Evolutionary conservation across 2,113 vertebrate species (phyloP).

Genomic region (Apteryx owenii): DNA sequence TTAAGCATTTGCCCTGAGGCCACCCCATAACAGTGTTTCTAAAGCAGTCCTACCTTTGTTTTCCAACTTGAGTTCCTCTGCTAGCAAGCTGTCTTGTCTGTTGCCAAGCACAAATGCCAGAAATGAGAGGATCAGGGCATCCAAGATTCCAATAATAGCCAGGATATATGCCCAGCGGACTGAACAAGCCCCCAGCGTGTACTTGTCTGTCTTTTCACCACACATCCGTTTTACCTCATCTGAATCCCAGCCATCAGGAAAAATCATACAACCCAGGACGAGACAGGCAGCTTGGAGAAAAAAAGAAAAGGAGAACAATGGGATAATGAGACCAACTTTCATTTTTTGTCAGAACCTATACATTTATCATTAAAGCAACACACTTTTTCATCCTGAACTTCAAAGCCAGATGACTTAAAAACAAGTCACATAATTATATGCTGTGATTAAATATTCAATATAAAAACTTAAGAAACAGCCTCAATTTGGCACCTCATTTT

Average conservation of each 20-base stretch:
- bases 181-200: slow-evolving; percentile 93
- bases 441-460: background rate
- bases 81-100: slow-evolving; percentile 95
- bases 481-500: background rate
- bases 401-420: slow-evolving; percentile 26
- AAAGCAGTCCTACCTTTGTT: slow-evolving; percentile 89
- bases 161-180: slow-evolving; percentile 96
- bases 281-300: slow-evolving; percentile 89
- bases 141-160: slow-evolving; percentile 96
- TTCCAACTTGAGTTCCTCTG: slow-evolving; percentile 95
- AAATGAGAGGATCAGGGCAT: slow-evolving; percentile 96
- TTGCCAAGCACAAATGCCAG: slow-evolving; percentile 97
- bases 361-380: slow-evolving; percentile 28
- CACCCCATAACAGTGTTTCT: slow-evolving; percentile 23
- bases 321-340: slow-evolving; percentile 38
- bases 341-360: slow-evolving; percentile 20
- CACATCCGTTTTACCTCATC: slow-evolving; percentile 94
- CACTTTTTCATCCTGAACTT: slow-evolving; percentile 9
- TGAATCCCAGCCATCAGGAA: slow-evolving; percentile 96
- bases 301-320: slow-evolving; percentile 42
- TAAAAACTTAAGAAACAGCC: background rate
- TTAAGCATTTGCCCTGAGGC: background rate
- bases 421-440: background rate
- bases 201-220: slow-evolving; percentile 94
- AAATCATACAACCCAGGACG: slow-evolving; percentile 97